These are phyloP conservation scores for Pseudolaguvia tuberculata DNA, from an alignment of 2,113 vertebrate species.

Conservation along the genomic window DNA sequence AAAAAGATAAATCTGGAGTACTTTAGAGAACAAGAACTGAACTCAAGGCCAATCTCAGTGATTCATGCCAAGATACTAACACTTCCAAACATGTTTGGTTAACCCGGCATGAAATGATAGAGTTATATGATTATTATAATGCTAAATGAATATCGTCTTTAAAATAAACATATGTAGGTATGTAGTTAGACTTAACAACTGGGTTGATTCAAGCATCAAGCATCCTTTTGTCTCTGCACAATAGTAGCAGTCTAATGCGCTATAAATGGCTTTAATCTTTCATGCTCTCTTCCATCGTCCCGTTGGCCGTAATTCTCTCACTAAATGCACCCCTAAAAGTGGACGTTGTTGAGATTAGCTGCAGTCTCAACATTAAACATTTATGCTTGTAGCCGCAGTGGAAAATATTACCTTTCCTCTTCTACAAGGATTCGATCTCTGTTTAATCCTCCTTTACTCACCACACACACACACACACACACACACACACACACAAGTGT, in stretches of 20 bases:
- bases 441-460: not conserved
- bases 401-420: constrained; percentile 1
- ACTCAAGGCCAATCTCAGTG: not conserved
- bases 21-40: not conserved
- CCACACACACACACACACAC: too few species aligned
- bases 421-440: constrained; percentile 2
- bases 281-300: constrained; percentile 44
- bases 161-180: constrained; percentile 10
- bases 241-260: constrained; percentile 20
- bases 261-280: constrained; percentile 21
- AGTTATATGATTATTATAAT: not conserved
- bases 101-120: not conserved
- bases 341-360: constrained; percentile 29
- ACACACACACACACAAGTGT: too few species aligned
- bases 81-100: constrained; percentile 8
- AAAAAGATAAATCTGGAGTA: not conserved
- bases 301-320: constrained; percentile 21
- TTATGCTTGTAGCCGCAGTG: constrained; percentile 16
- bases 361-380: constrained; percentile 30
- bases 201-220: constrained; percentile 11
- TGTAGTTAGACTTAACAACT: not conserved
- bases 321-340: constrained; percentile 18
- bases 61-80: constrained; percentile 1
- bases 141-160: not conserved
- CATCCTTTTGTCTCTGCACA: constrained; percentile 1